Conservation (phyloP, 1,140 invertebrate species). For the Phenacoccus solenopsis region DNA sequence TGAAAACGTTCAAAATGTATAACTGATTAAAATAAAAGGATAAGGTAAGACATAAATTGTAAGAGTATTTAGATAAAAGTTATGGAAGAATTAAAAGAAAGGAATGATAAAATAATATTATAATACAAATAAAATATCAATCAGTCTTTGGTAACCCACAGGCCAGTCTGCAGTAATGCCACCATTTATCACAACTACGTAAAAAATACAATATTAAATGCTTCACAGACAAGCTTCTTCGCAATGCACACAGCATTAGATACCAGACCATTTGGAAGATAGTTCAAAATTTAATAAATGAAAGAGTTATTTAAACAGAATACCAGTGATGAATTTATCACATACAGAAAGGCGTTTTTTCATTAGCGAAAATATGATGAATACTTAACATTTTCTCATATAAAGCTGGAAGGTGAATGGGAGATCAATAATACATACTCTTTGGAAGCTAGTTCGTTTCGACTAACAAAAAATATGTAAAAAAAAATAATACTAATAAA, state of each 20-base stretch:
- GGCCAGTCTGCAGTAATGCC: not conserved
- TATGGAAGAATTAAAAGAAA: not conserved
- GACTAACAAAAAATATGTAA: too few relatives aligned
- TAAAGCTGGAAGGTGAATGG: too few relatives aligned
- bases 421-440: too few relatives aligned
- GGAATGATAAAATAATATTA: slow-evolving; percentile 3
- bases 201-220: not conserved
- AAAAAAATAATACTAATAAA: too few relatives aligned
- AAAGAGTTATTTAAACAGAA: not conserved
- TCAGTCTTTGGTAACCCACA: slow-evolving; percentile 1
- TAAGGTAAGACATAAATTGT: not conserved
- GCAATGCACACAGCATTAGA: not conserved
- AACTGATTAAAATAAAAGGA: not conserved
- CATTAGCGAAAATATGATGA: too few relatives aligned
- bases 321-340: too few relatives aligned
- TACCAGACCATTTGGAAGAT: not conserved
- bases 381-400: too few relatives aligned
- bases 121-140: not conserved
- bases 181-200: not conserved
- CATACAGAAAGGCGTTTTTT: not conserved
- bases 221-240: not conserved
- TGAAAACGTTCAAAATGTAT: not conserved
- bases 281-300: too few relatives aligned
- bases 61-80: not conserved
- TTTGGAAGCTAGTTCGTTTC: too few relatives aligned